Percentiles rank a stretch among this genome's conserved stretches.
Evolutionary conservation across 2,113 vertebrate genomes (phyloP).

Genomic region (Nasalis larvatus): DNA sequence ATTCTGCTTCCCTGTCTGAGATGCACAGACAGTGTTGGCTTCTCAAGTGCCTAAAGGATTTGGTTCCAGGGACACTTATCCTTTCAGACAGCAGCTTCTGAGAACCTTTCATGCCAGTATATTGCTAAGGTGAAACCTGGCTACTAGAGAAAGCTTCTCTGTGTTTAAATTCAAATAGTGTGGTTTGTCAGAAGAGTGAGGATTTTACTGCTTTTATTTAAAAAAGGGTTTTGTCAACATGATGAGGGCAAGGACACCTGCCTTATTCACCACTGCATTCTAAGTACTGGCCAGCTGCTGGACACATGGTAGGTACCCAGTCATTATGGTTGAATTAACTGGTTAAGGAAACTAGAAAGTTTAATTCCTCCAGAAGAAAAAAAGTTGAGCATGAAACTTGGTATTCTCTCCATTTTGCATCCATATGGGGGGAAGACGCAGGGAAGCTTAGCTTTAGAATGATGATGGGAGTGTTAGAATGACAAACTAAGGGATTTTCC

Average conservation of each 20-base stretch:
- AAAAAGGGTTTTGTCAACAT: background rate
- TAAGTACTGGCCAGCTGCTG: background rate
- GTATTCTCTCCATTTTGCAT: background rate
- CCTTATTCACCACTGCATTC: background rate
- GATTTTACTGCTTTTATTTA: background rate
- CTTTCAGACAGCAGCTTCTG: background rate
- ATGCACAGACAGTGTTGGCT: background rate
- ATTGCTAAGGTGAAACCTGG: background rate
- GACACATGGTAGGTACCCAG: background rate
- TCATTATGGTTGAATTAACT: background rate
- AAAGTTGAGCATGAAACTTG: accelerated
- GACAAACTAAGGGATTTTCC: background rate
- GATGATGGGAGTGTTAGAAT: background rate
- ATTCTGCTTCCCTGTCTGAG: background rate
- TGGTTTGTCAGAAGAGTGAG: background rate
- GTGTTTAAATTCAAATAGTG: background rate
- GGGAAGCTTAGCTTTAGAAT: background rate
- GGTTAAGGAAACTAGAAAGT: background rate
- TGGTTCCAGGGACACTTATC: background rate
- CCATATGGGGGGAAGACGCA: no score
- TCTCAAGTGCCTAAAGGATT: background rate
- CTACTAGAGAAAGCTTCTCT: background rate
- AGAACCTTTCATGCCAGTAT: background rate
- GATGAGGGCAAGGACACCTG: background rate
- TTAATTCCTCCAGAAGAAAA: background rate